These are phyloP conservation scores for Nesidiocoris tenuis DNA, from an alignment of 2,888 invertebrate genomes.

Conservation along the genomic window DNA sequence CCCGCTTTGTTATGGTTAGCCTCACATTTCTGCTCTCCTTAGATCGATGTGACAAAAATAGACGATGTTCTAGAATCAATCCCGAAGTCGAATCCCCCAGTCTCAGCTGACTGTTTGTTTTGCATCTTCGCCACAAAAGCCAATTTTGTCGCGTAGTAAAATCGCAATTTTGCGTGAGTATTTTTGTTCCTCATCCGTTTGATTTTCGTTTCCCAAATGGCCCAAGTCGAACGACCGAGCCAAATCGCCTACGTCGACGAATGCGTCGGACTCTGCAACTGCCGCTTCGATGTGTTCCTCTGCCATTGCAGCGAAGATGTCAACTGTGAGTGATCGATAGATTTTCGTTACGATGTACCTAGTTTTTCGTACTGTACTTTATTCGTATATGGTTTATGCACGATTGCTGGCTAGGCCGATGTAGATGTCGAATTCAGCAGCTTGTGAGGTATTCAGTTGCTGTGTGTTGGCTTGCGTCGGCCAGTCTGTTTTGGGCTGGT, in stretches of 20 bases:
- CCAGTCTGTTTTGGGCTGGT: too few relatives aligned
- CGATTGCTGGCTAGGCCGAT: too few relatives aligned
- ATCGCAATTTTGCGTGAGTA: slow-evolving; percentile 21
- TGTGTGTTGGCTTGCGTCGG: too few relatives aligned
- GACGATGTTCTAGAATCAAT: neutral
- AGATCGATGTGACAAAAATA: too few relatives aligned
- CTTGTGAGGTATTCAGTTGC: too few relatives aligned
- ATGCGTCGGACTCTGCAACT: slow-evolving; percentile 22
- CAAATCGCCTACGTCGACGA: slow-evolving; percentile 45
- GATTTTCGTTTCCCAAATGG: slow-evolving; percentile 39
- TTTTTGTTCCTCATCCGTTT: slow-evolving; percentile 10
- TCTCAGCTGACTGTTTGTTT: slow-evolving; percentile 39
- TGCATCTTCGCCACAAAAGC: slow-evolving; percentile 24
- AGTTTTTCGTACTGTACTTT: neutral
- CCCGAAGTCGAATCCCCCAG: neutral
- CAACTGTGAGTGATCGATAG: slow-evolving; percentile 54
- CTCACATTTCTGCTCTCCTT: too few relatives aligned
- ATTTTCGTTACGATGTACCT: too few relatives aligned
- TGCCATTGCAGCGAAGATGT: slow-evolving; percentile 62
- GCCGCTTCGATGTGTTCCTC: slow-evolving; percentile 15
- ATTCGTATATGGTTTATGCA: neutral
- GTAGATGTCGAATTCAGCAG: too few relatives aligned
- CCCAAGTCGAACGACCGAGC: slow-evolving; percentile 33
- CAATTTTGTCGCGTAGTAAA: slow-evolving; percentile 10
- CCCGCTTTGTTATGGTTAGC: too few relatives aligned